These are phyloP conservation scores for Phengaris alcon DNA, from an alignment of 2,888 invertebrate genomes.

Conservation along the genomic window DNA sequence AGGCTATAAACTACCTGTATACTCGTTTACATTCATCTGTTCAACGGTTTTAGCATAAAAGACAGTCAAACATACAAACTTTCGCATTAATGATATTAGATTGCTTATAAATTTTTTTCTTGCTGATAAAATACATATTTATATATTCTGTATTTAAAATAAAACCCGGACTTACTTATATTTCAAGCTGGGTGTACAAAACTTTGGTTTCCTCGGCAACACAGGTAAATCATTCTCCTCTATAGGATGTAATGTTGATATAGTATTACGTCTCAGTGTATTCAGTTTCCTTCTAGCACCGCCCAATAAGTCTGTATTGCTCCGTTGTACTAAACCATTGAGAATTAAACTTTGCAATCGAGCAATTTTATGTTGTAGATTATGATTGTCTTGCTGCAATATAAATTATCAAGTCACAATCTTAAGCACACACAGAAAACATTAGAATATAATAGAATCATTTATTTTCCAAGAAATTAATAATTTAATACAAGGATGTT, in stretches of 20 bases:
- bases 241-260: conserved; percentile 54
- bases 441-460: no score
- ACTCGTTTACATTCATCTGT: no score
- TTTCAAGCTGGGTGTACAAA: conserved; percentile 64
- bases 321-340: conserved; percentile 57
- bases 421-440: no score
- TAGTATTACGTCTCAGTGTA: conserved; percentile 58
- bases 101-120: no score
- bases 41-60: no score
- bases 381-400: conserved; percentile 59
- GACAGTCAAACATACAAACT: no score
- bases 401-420: not conserved
- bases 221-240: conserved; percentile 46
- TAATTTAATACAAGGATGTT: no score
- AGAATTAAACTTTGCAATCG: conserved; percentile 58
- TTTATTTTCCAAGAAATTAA: no score
- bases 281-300: conserved; percentile 52
- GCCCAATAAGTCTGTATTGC: conserved; percentile 47
- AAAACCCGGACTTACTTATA: conserved; percentile 56
- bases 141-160: no score
- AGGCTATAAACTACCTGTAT: no score
- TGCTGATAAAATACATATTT: no score
- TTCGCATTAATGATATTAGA: no score
- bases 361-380: conserved; percentile 59
- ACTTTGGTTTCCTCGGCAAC: conserved; percentile 46